Evolutionary conservation across 2,888 invertebrate genomes (phyloP).

Genomic region (Acleris laterana): DNA sequence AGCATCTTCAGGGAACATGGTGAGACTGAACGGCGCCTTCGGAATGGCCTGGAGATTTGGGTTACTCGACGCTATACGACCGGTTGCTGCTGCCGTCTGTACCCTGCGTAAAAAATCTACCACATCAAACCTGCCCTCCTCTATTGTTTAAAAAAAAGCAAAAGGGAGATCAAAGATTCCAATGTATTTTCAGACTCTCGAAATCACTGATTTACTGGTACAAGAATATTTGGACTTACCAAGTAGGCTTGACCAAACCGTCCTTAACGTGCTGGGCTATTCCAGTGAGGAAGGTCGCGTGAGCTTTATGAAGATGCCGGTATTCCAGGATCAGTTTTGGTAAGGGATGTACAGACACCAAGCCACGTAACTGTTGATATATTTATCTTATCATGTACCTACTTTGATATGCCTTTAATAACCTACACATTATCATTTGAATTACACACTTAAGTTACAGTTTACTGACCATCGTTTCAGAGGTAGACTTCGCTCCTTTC

Average conservation of each 20-base stretch:
- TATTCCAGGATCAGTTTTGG: slow-evolving; percentile 75
- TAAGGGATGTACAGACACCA: slow-evolving; percentile 66
- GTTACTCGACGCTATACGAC: slow-evolving; percentile 73
- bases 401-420: neutral
- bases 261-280: slow-evolving; percentile 66
- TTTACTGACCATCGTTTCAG: slow-evolving; percentile 67
- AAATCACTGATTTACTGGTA: neutral
- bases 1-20: slow-evolving; percentile 49
- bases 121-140: too few species aligned
- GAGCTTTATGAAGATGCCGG: slow-evolving; percentile 75
- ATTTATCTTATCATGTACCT: neutral
- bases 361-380: slow-evolving; percentile 63
- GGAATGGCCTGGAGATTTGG: slow-evolving; percentile 82
- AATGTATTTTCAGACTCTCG: neutral
- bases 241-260: slow-evolving; percentile 67
- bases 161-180: too few species aligned
- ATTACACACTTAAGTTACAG: neutral
- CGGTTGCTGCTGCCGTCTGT: slow-evolving; percentile 77
- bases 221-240: slow-evolving; percentile 53
- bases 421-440: neutral
- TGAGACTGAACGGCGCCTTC: slow-evolving; percentile 64
- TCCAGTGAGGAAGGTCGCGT: slow-evolving; percentile 74
- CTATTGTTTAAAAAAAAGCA: too few species aligned
- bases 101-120: slow-evolving; percentile 56
- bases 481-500: slow-evolving; percentile 74